phyloP scores from a whole-genome alignment of 1,140 invertebrate genomes.

The Panulirus ornatus region DNA sequence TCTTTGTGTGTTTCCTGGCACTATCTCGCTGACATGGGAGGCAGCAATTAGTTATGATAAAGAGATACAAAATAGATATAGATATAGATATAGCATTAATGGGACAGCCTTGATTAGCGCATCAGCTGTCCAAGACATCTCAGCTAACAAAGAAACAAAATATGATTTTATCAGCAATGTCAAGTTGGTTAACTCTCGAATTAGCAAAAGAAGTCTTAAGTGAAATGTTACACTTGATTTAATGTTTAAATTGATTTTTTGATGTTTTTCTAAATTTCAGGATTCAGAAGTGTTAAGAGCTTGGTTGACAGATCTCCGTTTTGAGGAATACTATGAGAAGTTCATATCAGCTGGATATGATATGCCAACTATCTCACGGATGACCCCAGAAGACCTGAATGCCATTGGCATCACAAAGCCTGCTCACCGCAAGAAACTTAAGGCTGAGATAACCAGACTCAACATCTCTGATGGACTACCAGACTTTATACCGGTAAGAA shows the following conservation, averaged over 20 bases:
- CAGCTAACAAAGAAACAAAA: not conserved
- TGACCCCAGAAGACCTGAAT: constrained; percentile 95
- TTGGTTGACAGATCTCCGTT: constrained; percentile 96
- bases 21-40: no score
- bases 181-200: no score
- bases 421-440: constrained; percentile 95
- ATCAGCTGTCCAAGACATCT: not conserved
- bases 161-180: no score
- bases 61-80: no score
- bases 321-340: constrained; percentile 96
- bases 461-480: constrained; percentile 95
- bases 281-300: constrained; percentile 95
- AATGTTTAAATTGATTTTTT: no score
- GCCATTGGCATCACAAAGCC: constrained; percentile 97
- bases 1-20: no score
- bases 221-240: no score
- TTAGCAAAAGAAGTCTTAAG: no score
- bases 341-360: constrained; percentile 98
- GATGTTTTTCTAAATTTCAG: constrained; percentile 80
- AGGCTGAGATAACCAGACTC: constrained; percentile 96
- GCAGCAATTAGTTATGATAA: no score
- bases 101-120: no score
- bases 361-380: constrained; percentile 96
- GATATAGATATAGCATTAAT: no score
- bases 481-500: constrained; percentile 92